phyloP scores from a whole-genome alignment of 2,797 vertebrate genomes.

The Trachops cirrhosus region DNA sequence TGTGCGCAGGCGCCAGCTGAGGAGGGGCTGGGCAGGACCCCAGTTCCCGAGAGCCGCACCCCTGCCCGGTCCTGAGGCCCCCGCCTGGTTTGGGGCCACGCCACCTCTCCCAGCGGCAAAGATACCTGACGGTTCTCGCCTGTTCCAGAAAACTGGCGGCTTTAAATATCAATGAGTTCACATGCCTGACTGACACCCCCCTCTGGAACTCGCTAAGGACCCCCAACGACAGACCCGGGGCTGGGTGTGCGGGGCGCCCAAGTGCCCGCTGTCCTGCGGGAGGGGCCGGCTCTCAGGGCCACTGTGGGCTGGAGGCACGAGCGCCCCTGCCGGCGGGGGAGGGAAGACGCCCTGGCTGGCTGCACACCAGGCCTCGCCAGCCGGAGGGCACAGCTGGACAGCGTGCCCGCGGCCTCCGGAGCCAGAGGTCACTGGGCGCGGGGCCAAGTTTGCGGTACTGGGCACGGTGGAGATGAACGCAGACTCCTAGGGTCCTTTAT shows the following conservation, averaged over 20 bases:
- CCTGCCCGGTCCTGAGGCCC: neutral
- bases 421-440: neutral
- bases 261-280: neutral
- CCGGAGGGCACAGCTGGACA: neutral
- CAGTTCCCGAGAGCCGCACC: too few species aligned
- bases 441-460: neutral
- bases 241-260: neutral
- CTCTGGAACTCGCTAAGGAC: neutral
- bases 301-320: neutral
- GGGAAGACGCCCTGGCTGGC: neutral
- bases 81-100: neutral
- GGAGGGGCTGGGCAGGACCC: neutral
- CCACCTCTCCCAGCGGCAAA: neutral
- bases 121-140: fast-evolving
- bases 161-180: neutral
- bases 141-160: neutral
- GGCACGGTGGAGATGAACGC: neutral
- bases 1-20: neutral
- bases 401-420: neutral
- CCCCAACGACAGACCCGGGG: neutral
- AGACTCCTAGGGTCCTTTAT: neutral
- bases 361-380: neutral
- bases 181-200: neutral
- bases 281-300: neutral
- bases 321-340: neutral